phyloP scores from a whole-genome alignment of 2,797 vertebrate species.

The Sarcophilus harrisii region DNA sequence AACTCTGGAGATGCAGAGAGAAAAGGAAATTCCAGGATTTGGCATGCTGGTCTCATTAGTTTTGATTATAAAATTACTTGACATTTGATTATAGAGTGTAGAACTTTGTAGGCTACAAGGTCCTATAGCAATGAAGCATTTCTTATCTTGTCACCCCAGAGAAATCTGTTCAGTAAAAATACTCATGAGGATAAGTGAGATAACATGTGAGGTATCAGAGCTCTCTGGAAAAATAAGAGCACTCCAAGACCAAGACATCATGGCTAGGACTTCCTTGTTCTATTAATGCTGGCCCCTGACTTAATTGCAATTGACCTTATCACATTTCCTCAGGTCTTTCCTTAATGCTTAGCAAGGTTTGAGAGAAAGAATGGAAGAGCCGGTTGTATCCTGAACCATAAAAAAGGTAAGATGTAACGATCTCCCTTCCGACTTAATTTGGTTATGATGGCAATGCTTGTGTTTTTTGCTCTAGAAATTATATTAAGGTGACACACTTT shows the following conservation, averaged over 20 bases:
- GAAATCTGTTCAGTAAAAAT: neutral
- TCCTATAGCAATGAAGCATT: neutral
- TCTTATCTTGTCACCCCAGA: neutral
- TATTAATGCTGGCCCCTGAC: constrained; percentile 21
- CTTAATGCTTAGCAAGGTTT: constrained; percentile 45
- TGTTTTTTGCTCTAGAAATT: constrained; percentile 74
- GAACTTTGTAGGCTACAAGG: neutral
- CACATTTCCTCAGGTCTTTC: constrained; percentile 53
- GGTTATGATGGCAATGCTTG: neutral
- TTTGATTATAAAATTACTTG: constrained; percentile 7
- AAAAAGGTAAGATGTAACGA: constrained; percentile 78
- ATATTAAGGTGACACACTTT: constrained; percentile 82
- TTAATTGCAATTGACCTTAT: constrained; percentile 42
- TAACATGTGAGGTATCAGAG: neutral
- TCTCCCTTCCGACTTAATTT: constrained; percentile 54
- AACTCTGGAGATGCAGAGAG: neutral
- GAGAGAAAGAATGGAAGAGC: constrained; percentile 55
- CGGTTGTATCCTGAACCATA: constrained; percentile 60
- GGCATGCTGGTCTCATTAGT: neutral
- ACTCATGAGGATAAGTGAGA: neutral
- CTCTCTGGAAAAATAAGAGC: neutral
- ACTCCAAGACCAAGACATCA: neutral
- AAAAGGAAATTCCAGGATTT: neutral
- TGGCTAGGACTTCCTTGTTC: too few species aligned
- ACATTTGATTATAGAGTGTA: neutral